These are phyloP conservation scores for Stramonita haemastoma DNA, from an alignment of 2,888 invertebrate genomes.

Conservation along the genomic window DNA sequence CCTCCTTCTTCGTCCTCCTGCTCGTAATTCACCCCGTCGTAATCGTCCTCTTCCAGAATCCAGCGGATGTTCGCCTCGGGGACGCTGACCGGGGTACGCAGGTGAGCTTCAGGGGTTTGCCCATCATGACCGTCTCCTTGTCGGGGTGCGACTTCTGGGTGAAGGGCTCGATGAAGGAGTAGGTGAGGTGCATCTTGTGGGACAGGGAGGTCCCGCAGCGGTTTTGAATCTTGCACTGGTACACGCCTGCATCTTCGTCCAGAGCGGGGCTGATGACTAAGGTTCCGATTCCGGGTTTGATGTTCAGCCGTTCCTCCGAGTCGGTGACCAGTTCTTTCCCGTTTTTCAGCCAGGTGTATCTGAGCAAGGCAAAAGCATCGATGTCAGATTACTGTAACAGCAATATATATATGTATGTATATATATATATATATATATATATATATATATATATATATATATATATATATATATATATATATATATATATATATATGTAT, in stretches of 20 bases:
- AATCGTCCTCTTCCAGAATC: slow-evolving; percentile 81
- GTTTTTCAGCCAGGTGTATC: slow-evolving; percentile 69
- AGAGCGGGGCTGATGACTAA: slow-evolving; percentile 56
- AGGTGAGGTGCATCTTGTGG: slow-evolving; percentile 94
- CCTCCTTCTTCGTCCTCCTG: not conserved
- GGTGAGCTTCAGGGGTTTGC: slow-evolving; percentile 90
- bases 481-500: too few species aligned
- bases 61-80: slow-evolving; percentile 49
- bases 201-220: slow-evolving; percentile 96
- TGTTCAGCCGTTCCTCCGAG: slow-evolving; percentile 37
- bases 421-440: too few species aligned
- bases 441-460: too few species aligned
- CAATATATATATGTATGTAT: too few species aligned
- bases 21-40: slow-evolving; percentile 94
- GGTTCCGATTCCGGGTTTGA: slow-evolving; percentile 52
- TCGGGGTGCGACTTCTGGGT: slow-evolving; percentile 43
- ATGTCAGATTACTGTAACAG: not conserved
- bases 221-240: slow-evolving; percentile 90
- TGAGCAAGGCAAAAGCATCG: slow-evolving; percentile 40
- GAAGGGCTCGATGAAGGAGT: slow-evolving; percentile 81
- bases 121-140: slow-evolving; percentile 75
- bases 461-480: too few species aligned
- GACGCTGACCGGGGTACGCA: slow-evolving; percentile 90
- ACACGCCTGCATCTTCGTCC: slow-evolving; percentile 90
- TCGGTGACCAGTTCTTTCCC: slow-evolving; percentile 56